These are phyloP conservation scores for Hippopotamus amphibius DNA, from an alignment of 2,113 vertebrate species.

Conservation along the genomic window DNA sequence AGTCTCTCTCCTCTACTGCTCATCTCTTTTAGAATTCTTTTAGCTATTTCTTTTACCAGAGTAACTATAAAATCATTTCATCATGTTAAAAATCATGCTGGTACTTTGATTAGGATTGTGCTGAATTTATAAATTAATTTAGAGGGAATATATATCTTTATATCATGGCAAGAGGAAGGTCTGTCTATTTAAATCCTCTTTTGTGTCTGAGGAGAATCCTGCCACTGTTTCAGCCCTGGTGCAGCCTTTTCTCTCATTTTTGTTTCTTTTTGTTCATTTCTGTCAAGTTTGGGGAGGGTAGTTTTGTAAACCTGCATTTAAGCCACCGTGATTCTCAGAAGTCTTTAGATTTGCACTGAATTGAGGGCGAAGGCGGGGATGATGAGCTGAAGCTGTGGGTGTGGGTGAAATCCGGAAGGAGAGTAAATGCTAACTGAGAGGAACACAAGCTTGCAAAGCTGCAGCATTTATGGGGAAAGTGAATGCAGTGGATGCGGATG, in stretches of 20 bases:
- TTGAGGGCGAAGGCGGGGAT: constrained; percentile 55
- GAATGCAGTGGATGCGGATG: neutral
- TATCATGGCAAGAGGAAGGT: neutral
- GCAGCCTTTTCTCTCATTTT: constrained; percentile 68
- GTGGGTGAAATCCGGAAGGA: constrained; percentile 66
- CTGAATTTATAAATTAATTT: neutral
- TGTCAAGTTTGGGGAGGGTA: constrained; percentile 71
- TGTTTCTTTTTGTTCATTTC: constrained; percentile 71
- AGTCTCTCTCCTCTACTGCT: neutral
- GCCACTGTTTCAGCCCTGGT: constrained; percentile 26
- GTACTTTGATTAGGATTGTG: neutral
- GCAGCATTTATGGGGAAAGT: neutral
- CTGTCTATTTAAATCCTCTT: constrained; percentile 58
- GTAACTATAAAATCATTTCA: constrained; percentile 26
- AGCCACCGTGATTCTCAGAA: constrained; percentile 57
- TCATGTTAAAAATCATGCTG: constrained; percentile 1
- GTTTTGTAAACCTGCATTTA: constrained; percentile 79
- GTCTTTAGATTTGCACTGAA: constrained; percentile 66
- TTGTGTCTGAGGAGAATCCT: constrained; percentile 40
- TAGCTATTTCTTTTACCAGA: constrained; percentile 7
- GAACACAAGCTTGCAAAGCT: neutral
- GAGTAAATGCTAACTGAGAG: constrained; percentile 36
- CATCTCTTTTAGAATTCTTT: constrained; percentile 12
- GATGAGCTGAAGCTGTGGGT: constrained; percentile 56
- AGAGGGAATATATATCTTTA: neutral